Evolutionary conservation across 2,113 vertebrate species (phyloP).

Genomic region (Candoia aspera): DNA sequence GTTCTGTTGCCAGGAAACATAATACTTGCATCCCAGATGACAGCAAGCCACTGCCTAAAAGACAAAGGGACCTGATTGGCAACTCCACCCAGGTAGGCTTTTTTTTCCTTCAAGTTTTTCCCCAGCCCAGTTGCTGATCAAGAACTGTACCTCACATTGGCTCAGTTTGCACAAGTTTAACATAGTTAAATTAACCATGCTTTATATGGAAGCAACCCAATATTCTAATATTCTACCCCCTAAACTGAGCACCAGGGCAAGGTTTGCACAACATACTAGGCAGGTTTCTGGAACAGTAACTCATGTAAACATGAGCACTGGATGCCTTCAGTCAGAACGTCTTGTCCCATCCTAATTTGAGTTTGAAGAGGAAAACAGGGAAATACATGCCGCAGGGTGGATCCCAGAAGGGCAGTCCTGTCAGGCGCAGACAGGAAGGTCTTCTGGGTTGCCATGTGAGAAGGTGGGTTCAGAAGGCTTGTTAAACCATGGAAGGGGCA

Average conservation of each 20-base stretch:
- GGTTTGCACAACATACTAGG: background rate
- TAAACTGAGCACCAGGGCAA: background rate
- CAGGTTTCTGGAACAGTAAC: background rate
- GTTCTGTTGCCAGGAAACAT: background rate
- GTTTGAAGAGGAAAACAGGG: background rate
- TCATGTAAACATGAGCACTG: background rate
- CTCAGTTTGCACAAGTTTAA: background rate
- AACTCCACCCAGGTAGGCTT: background rate
- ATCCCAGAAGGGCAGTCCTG: background rate
- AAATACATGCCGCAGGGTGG: background rate
- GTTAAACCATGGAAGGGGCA: background rate
- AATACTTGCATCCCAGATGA: background rate
- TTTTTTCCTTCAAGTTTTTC: background rate
- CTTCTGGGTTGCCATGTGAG: background rate
- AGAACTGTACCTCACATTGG: background rate
- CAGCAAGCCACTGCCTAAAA: background rate
- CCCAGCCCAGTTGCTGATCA: background rate
- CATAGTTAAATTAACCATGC: background rate
- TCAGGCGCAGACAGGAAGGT: background rate
- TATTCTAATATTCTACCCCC: too few species aligned
- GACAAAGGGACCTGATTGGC: background rate
- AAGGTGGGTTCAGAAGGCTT: background rate
- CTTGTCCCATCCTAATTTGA: background rate
- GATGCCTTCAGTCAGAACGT: background rate
- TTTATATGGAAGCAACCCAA: background rate